Percentiles rank a stretch among this genome's conserved stretches.
Evolutionary conservation across 2,888 invertebrate genomes (phyloP).

Genomic region (Synergus umbraculus): DNA sequence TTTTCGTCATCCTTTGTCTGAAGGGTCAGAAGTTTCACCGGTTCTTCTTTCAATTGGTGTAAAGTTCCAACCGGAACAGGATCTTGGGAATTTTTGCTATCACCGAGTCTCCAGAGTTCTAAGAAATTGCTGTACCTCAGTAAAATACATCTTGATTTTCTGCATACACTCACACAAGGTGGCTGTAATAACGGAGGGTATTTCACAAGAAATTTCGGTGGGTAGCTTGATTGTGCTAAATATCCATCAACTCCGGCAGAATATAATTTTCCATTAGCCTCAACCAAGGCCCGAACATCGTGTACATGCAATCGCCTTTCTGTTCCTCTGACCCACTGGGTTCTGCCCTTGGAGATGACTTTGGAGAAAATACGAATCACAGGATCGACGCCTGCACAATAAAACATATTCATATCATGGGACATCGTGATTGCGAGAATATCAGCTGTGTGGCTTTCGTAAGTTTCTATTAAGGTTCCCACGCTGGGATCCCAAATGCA

Average conservation of each 20-base stretch:
- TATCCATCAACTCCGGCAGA: conserved; percentile 92
- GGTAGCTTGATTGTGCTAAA: conserved; percentile 85
- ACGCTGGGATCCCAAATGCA: conserved; percentile 92
- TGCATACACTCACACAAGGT: conserved; percentile 80
- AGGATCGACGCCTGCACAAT: conserved; percentile 91
- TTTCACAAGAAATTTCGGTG: conserved; percentile 83
- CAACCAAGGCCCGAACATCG: conserved; percentile 88
- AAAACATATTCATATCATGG: conserved; percentile 84
- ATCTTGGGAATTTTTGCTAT: conserved; percentile 65
- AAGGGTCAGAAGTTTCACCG: conserved; percentile 85
- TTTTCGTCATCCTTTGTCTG: conserved; percentile 83
- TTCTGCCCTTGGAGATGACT: conserved; percentile 81
- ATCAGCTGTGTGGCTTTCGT: conserved; percentile 89
- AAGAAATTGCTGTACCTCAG: conserved; percentile 80
- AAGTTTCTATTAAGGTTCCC: conserved; percentile 88
- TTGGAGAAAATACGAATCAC: conserved; percentile 86
- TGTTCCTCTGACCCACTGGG: conserved; percentile 90
- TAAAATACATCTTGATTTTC: conserved; percentile 75
- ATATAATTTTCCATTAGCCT: conserved; percentile 83
- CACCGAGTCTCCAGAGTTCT: conserved; percentile 83
- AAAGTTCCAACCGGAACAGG: conserved; percentile 58
- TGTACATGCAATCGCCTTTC: conserved; percentile 91
- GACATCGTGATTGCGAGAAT: conserved; percentile 87
- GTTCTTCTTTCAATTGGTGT: conserved; percentile 75
- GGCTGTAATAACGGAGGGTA: conserved; percentile 85